Conservation (phyloP, 2,888 invertebrate species). For the Trisateles emortualis region DNA sequence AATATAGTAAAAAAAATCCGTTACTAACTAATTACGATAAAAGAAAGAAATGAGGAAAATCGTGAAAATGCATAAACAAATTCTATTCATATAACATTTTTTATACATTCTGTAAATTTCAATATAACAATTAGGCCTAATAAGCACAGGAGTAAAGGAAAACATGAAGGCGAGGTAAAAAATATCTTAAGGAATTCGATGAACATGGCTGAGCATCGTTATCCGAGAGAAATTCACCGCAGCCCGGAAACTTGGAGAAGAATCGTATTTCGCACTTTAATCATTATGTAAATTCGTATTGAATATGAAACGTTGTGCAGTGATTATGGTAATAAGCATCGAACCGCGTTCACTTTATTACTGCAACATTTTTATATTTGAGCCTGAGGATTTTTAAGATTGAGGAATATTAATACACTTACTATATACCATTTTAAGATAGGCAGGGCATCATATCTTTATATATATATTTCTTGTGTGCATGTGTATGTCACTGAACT, state of each 20-base stretch:
- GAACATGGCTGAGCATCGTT: slow-evolving; percentile 9
- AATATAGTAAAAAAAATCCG: too few species aligned
- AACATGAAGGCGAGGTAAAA: neutral
- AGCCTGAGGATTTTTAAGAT: too few species aligned
- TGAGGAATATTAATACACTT: too few species aligned
- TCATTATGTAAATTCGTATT: slow-evolving; percentile 31
- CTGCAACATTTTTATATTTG: slow-evolving; percentile 14
- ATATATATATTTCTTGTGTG: too few species aligned
- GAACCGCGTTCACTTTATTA: slow-evolving; percentile 13
- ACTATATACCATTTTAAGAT: too few species aligned
- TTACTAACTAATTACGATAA: too few species aligned
- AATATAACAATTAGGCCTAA: neutral
- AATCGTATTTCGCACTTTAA: slow-evolving; percentile 27
- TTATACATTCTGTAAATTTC: neutral
- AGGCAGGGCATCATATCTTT: too few species aligned
- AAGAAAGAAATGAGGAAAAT: too few species aligned
- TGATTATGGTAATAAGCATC: slow-evolving; percentile 32
- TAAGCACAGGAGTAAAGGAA: neutral
- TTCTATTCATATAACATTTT: too few species aligned
- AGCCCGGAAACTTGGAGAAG: slow-evolving; percentile 17
- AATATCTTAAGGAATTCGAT: neutral
- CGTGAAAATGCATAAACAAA: too few species aligned
- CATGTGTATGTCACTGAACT: too few species aligned
- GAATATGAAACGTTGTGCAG: slow-evolving; percentile 25
- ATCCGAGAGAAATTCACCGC: slow-evolving; percentile 15